Evolutionary conservation across 64 coral and sea anemone species (phyloP).

Genomic region (Montipora foliosa): DNA sequence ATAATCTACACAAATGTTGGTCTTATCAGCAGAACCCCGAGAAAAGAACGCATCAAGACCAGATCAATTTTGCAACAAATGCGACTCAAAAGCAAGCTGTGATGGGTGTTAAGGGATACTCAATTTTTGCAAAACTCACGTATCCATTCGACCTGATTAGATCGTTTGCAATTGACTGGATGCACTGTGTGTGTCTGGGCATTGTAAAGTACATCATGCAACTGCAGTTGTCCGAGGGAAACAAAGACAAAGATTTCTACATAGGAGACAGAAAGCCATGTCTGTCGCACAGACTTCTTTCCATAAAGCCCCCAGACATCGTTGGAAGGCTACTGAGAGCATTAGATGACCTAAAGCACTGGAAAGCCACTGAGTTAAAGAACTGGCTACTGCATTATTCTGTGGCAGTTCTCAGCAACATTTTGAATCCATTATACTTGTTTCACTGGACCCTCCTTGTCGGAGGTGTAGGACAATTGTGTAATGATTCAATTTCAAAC

Average conservation of each 20-base stretch:
- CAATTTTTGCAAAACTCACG: constrained; percentile 38
- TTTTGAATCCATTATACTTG: constrained; percentile 25
- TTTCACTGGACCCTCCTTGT: constrained; percentile 64
- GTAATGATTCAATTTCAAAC: constrained; percentile 34
- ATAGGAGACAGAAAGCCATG: constrained; percentile 24
- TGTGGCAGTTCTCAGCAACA: constrained; percentile 7
- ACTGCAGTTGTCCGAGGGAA: neutral
- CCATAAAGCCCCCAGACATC: constrained; percentile 62
- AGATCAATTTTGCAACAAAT: constrained; percentile 40
- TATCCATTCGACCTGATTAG: constrained; percentile 51
- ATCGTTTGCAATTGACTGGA: constrained; percentile 72
- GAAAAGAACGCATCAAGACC: constrained; percentile 58
- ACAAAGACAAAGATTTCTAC: constrained; percentile 44
- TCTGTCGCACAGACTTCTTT: constrained; percentile 19
- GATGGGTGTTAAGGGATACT: constrained; percentile 62
- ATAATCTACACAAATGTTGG: constrained; percentile 65
- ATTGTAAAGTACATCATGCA: constrained; percentile 67
- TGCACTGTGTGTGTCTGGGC: constrained; percentile 64
- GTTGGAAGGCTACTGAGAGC: constrained; percentile 41
- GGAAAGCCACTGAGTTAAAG: constrained; percentile 78
- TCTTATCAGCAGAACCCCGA: constrained; percentile 32
- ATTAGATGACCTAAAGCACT: constrained; percentile 47
- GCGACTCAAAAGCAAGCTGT: constrained; percentile 58
- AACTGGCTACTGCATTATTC: constrained; percentile 68
- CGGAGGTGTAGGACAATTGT: constrained; percentile 42